Evolutionary conservation across 1,140 invertebrate species (phyloP).

Genomic region (Lordiphosa collinella): DNA sequence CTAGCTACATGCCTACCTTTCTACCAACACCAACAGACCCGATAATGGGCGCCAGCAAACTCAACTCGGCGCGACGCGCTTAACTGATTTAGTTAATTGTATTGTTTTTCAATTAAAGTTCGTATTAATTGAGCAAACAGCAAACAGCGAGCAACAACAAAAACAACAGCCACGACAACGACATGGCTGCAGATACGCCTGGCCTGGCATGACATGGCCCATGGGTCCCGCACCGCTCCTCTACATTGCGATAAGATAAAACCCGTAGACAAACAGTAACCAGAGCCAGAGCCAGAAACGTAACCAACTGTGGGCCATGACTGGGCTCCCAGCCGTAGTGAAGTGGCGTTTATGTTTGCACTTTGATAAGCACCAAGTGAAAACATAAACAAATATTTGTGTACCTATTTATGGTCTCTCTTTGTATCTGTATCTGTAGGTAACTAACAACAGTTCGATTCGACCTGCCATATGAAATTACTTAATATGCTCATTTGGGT

Average conservation of each 20-base stretch:
- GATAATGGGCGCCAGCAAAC: constrained; percentile 46
- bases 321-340: constrained; percentile 10
- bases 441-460: neutral
- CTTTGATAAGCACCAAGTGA: constrained; percentile 58
- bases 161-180: neutral
- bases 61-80: constrained; percentile 46
- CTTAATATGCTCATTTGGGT: constrained; percentile 44
- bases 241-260: constrained; percentile 44
- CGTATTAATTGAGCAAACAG: constrained; percentile 73
- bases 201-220: constrained; percentile 30
- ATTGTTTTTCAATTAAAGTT: constrained; percentile 78
- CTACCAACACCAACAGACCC: neutral
- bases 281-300: constrained; percentile 10
- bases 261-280: constrained; percentile 40
- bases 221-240: neutral
- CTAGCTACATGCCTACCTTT: no score
- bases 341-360: constrained; percentile 52
- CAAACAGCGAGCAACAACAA: constrained; percentile 1
- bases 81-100: constrained; percentile 78
- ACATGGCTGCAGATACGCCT: constrained; percentile 14
- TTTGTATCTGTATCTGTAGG: constrained; percentile 8
- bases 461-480: constrained; percentile 16
- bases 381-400: constrained; percentile 69
- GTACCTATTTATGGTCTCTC: constrained; percentile 36
- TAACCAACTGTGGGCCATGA: constrained; percentile 2